Percentiles rank a stretch among this genome's conserved stretches.
Evolutionary conservation across 1,140 invertebrate species (phyloP).

Genomic region (Aradophagus sp.): DNA sequence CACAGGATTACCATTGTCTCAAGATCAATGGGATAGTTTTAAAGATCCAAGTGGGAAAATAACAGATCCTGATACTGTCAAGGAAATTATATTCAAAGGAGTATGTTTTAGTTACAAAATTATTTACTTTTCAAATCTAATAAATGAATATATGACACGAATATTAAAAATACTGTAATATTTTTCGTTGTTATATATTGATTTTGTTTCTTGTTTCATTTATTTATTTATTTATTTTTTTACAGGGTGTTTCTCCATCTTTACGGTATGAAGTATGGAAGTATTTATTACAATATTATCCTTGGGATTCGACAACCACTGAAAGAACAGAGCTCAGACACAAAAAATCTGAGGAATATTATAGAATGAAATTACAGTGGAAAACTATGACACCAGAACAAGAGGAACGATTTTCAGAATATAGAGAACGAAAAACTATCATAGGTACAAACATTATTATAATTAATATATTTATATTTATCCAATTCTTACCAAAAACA

Average conservation of each 20-base stretch:
- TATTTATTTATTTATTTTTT: no score
- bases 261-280: conserved; percentile 95
- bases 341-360: conserved; percentile 90
- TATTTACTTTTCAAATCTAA: not conserved
- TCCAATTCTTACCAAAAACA: no score
- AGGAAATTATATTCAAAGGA: conserved; percentile 91
- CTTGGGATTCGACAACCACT: conserved; percentile 85
- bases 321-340: conserved; percentile 83
- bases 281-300: conserved; percentile 92
- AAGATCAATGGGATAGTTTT: conserved; percentile 85
- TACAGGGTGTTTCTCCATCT: conserved; percentile 81
- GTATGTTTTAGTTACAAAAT: conserved; percentile 76
- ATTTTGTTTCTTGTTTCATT: no score
- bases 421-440: conserved; percentile 92
- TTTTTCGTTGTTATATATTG: no score
- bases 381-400: conserved; percentile 90
- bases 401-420: conserved; percentile 91
- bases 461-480: no score
- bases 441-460: conserved; percentile 82
- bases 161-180: no score
- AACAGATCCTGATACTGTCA: conserved; percentile 80
- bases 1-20: conserved; percentile 81
- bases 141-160: not conserved
- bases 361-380: conserved; percentile 98
- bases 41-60: conserved; percentile 86